Evolutionary conservation across 2,797 vertebrate genomes (phyloP), one percentile per base, ranked within the genome.

Genomic region (Chelidonichthys spinosus): DNA sequence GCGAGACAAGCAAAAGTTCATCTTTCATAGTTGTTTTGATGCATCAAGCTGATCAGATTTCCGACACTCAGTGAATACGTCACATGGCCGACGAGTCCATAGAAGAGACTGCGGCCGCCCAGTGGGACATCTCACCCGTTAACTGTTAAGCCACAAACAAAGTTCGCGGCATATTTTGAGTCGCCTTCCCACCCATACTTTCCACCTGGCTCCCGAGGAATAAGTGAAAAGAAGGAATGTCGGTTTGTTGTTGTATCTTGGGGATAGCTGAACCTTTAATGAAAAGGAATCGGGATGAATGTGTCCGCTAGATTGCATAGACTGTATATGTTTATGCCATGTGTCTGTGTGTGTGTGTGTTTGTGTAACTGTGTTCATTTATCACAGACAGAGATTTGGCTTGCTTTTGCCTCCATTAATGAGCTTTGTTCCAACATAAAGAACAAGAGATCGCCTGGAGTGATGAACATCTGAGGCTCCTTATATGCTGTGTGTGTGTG

Each of bases 401-500:
- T 56, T 46, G 10, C 61, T 66, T 72, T 63, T 59, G 8, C 14
- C 25, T 52, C n/a, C 63, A 39, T 59, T 85, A 82, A 82, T 66
- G 62, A 76, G 78, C 59, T 81, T 79, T 70, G 70, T 62, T 81
- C 44, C 39, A 52, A 65, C 64, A 75, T 74, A 61, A 74, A 81
- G 55, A 63, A 69, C 25, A 14, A 35, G 55, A 49, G 33, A 77
- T 69, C 0, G 72, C 76, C 81, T 49, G 42, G 11, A 79, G 74
- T 64, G 71, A 63, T 68, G 35, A 18, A 43, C 64, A 84, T 81
- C 63, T 70, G 53, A 64, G 17, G 43, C 62, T 49, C 4, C 18
- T 10, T 43, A 10, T 72, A 15, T 42, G 18, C 11, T 14, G 4
- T 43, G 7, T 63, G 50, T 13, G 39, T n/a, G 37, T 58, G 13